Evolutionary conservation across 1,140 invertebrate species (phyloP), one percentile per base, ranked within the genome.

Genomic region (Octopus bimaculoides): DNA sequence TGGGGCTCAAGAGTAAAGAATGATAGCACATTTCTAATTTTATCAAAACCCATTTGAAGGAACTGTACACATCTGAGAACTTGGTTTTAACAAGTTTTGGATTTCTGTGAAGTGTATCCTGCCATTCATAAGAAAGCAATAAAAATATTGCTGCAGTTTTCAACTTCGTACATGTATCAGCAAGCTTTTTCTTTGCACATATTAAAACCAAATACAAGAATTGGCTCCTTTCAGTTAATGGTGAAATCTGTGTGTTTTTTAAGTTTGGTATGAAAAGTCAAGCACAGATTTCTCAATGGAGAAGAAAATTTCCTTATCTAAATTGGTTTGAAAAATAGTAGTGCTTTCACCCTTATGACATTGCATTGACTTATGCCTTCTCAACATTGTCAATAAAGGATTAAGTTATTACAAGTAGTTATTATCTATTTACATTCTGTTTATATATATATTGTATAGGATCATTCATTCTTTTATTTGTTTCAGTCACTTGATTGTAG

Each of bases 251-350:
- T 66, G 61, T 66, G 61, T 66, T 12, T n/a, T 1, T 14, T 3
- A n/a, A 14, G n/a, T 66, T 66, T 66, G 61, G 2, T 12, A 14
- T 14, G n/a, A 66, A 66, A 66, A 66, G 61, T 2, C 61, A 66
- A 14, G 61, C 61, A 66, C 61, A 66, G 12, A 3, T 66, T 66
- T 66, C 61, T 14, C 61, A 66, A 14, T 66, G n/a, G 61, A 66
- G 61, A 66, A 66, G 61, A 1, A 66, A 66, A 66, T 66, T 66
- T 66, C 61, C 12, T 66, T 66, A 66, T 66, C 61, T 66, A 66
- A 66, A 66, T 66, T 66, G 61, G 61, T 66, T 66, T 66, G n/a
- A 66, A 66, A 66, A 66, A 66, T 66, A 66, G n/a, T n/a, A 66
- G 12, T 66, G 61, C 61, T n/a, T 66, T 66, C 12, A 66, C n/a